A percentile compares a stretch with the other conserved stretches of the same genome.
phyloP scores from a whole-genome alignment of 2,888 invertebrate species.

The Camponotus fellah region DNA sequence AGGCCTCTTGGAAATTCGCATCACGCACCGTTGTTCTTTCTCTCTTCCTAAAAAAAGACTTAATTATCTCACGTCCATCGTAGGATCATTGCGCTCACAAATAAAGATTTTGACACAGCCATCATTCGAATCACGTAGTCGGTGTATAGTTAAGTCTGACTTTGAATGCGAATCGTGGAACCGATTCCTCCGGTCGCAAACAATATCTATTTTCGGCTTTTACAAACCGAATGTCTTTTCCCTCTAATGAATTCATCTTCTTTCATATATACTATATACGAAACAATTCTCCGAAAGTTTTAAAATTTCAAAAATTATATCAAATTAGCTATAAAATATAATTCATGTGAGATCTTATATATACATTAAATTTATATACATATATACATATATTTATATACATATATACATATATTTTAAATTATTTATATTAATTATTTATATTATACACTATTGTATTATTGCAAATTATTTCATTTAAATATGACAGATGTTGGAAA shows the following conservation, averaged over 20 bases:
- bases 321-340: background rate
- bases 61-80: slow-evolving; percentile 78
- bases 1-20: slow-evolving; percentile 53
- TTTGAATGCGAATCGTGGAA: slow-evolving; percentile 73
- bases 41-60: slow-evolving; percentile 70
- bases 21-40: slow-evolving; percentile 68
- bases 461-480: background rate
- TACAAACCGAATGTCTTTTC: slow-evolving; percentile 4
- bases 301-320: background rate
- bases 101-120: slow-evolving; percentile 70
- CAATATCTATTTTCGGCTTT: slow-evolving; percentile 44
- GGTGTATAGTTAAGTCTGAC: slow-evolving; percentile 63
- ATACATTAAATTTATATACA: too few relatives aligned
- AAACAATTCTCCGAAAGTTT: background rate
- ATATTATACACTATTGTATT: background rate
- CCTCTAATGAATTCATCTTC: slow-evolving; percentile 26
- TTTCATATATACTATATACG: background rate
- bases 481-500: background rate
- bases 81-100: slow-evolving; percentile 73
- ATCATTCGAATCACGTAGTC: slow-evolving; percentile 71
- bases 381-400: too few relatives aligned
- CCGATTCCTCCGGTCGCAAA: slow-evolving; percentile 61
- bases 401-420: too few relatives aligned
- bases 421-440: too few relatives aligned
- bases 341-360: background rate